phyloP scores from a whole-genome alignment of 2,797 vertebrate genomes.

The Phalanger gymnotis region DNA sequence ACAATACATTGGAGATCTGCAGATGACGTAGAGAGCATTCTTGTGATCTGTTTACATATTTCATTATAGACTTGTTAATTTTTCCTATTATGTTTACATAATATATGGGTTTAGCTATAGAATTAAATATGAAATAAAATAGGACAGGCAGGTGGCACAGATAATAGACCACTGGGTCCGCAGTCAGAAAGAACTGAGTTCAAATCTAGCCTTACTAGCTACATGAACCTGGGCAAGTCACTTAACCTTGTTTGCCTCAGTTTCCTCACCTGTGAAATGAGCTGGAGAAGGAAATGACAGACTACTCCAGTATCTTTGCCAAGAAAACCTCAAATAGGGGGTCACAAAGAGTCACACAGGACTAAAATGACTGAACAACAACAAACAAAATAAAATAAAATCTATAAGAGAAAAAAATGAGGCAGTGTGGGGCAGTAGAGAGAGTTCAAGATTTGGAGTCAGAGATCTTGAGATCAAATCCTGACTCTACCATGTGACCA shows the following conservation, averaged over 20 bases:
- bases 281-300: neutral
- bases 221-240: neutral
- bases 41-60: slow-evolving; percentile 77
- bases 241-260: neutral
- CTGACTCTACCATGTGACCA: neutral
- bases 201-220: neutral
- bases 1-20: slow-evolving; percentile 71
- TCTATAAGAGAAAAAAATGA: neutral
- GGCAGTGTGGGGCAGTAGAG: neutral
- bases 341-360: neutral
- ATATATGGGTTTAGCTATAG: slow-evolving; percentile 83
- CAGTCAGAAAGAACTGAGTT: neutral
- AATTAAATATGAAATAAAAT: slow-evolving; percentile 87
- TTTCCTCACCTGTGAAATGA: neutral
- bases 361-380: neutral
- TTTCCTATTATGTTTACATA: slow-evolving; percentile 85
- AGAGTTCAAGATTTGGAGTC: neutral
- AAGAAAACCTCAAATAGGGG: neutral
- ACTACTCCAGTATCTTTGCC: neutral
- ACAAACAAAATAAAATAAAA: neutral
- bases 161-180: neutral
- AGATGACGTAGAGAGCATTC: slow-evolving; percentile 74
- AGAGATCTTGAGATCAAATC: neutral
- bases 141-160: neutral
- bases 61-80: slow-evolving; percentile 83